Evolutionary conservation across 2,888 invertebrate species (phyloP).

Genomic region (Apodemia duryi): DNA sequence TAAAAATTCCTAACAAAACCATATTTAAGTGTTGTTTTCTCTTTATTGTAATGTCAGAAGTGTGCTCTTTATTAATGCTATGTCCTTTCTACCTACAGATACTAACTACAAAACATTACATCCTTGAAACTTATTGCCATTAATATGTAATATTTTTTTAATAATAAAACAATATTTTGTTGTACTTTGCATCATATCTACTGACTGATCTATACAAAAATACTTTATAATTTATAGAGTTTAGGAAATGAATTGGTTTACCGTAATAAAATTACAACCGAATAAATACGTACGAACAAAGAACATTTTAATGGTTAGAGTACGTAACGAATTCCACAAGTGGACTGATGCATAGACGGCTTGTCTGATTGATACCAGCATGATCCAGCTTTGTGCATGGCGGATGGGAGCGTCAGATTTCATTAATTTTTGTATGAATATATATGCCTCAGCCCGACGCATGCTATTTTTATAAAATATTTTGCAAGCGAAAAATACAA

Average conservation of each 20-base stretch:
- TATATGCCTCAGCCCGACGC: constrained; percentile 76
- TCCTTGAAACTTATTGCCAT: not conserved
- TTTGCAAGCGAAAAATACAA: constrained; percentile 47
- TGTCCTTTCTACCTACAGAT: not conserved
- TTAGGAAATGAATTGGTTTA: not conserved
- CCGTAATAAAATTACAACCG: not conserved
- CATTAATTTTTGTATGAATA: constrained; percentile 70
- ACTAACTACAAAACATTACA: not conserved
- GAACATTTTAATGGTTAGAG: not conserved
- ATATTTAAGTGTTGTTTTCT: constrained; percentile 1
- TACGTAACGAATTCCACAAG: constrained; percentile 13
- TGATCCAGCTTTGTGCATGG: constrained; percentile 78
- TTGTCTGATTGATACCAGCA: constrained; percentile 61
- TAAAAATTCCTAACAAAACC: constrained; percentile 1
- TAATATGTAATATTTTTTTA: not conserved
- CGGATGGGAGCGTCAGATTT: constrained; percentile 70
- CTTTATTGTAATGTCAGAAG: constrained; percentile 10
- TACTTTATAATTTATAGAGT: not conserved
- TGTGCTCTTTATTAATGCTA: constrained; percentile 13
- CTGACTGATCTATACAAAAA: not conserved
- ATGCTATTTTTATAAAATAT: constrained; percentile 57
- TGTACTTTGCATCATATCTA: not conserved
- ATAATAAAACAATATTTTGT: not conserved
- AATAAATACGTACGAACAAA: not conserved
- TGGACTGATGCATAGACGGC: constrained; percentile 29